Base-by-base conservation (phyloP, 2,113 vertebrate genomes). In the Muntiacus muntjak region DNA sequence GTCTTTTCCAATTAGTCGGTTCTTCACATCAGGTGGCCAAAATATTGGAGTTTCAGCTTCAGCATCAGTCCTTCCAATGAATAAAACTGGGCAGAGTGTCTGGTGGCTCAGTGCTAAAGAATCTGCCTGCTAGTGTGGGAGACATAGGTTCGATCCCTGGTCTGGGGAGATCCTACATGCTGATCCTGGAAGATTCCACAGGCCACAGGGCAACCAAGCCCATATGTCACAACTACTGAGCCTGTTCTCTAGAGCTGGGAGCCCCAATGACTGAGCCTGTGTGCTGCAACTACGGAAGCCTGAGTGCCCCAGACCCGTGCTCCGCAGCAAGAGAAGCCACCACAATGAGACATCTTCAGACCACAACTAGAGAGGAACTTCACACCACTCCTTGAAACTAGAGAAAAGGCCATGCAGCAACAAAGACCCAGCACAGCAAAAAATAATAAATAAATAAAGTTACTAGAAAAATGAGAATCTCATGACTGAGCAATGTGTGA, bases 251-350 rank as follows among this genome's bases (percentile, higher is more conserved):
- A 36, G n/a, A n/a, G 64, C 17, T 1, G 4, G 8, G 17, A 36
- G n/a, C 64, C 8, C 1, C 64, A 36, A 19, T 7, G 9, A 10
- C 64, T 9, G 64, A 71, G 17, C 17, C n/a, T 5, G 64, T 71
- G 17, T 71, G 33, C 17, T 2, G 0, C n/a, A 23, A 12, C n/a
- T 23, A 3, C 5, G 23, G 36, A 74, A 40, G 36, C n/a, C 67
- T 12, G n/a, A 36, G 36, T 5, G 1, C 67, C 67, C 36, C 0
- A 36, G 36, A 40, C 67, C 19, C 0, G 0, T 40, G 67, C 10
- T 74, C 67, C 21, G 1, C 19, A 36, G 19, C 30, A 23, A 25
- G 67, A 74, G 21, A 74, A 40, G n/a, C 67, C 67, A 40, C 67
- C 36, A 23, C 36, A 74, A 6, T 40, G 67, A 40, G 67, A 74